Base-by-base conservation (phyloP, 2,888 invertebrate genomes). In the Drosophila colorata region DNA sequence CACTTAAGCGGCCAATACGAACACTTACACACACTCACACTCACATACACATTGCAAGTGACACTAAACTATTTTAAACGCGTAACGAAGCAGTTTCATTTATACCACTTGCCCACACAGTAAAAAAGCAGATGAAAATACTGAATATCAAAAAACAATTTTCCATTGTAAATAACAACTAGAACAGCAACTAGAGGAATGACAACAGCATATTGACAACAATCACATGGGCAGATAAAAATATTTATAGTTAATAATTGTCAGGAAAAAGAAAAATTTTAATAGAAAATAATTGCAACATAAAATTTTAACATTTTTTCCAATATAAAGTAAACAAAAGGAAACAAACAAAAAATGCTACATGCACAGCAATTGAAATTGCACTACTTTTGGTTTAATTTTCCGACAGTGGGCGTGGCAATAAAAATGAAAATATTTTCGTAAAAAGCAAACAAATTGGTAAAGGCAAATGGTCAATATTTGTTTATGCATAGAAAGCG, bases 401-500 rank as follows among this genome's bases (percentile, higher is more conserved):
- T 83, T 56, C 71, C 40, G 28, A 43, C 35, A 40, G 56, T 16
- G 7, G 14, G 44, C 37, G 37, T 46, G 67, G 18, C 63, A 78
- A 68, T 84, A 78, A 75, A 80, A 87, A 86, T 88, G 84, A 83
- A 89, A 90, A 90, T 88, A 89, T 90, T 89, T 88, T 78, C 68
- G 68, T 57, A 74, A 83, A 90, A 86, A 78, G 78, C 87, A 85
- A 90, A 90, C 90, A 90, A 87, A 88, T 90, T 90, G 90, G 85
- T 57, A 78, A 87, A 90, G 81, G 85, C 85, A 87, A 90, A 90
- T 89, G 88, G 86, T 89, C 88, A 90, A 90, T 90, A 90, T 90
- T 90, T 88, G 86, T 80, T 81, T 80, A 79, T 79, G 60, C 59
- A 65, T 58, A 47, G 72, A 56, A 74, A 59, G 52, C 67, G 38